Evolutionary conservation across 2,113 vertebrate genomes (phyloP), one percentile per base, ranked within the genome.

Genomic region (Glaucomys volans): DNA sequence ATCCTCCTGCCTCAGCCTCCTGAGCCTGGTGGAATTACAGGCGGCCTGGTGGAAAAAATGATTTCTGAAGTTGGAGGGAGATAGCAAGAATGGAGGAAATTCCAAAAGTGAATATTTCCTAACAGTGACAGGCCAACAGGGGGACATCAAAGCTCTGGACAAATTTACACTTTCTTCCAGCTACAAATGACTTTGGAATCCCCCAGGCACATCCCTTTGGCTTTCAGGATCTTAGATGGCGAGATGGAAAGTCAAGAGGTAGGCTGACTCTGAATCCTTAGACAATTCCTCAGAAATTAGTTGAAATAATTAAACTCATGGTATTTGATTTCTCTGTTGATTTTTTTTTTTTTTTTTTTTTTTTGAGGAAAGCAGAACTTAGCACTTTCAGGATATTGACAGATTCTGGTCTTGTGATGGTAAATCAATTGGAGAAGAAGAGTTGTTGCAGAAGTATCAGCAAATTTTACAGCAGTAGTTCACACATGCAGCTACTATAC

Each of bases 391-490:
- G 67, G 12, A 62, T 22, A 14, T 40, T 11, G 52, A 5, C 11
- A 81, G n/a, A n/a, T 57, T 74, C 28, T 12, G 50, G 52, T 71
- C 37, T 50, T 28, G 26, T 2, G 42, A 62, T 37, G 35, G 37
- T 59, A 69, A 40, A 4, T 72, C 13, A 30, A 24, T 30, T 9
- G 40, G 44, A 42, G 76, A 88, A 5, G 35, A 11, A 12, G 54
- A 62, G n/a, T 16, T 44, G 18, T 72, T 75, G 59, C 37, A 69
- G 90, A 42, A 42, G 20, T n/a, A 6, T 50, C 87, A 66, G 92
- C 90, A 80, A 47, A 74, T 8, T 62, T 67, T 87, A 77, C 28
- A 96, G 94, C 95, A 95, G 96, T 87, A 94, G 94, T 96, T 96
- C 42, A 92, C 90, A 83, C 57, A 40, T 37, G 20, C 13, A 47